A percentile compares a stretch with the other conserved stretches of the same genome.
Conservation (phyloP, 2,113 vertebrate species). For the Rousettus leschenaultii region DNA sequence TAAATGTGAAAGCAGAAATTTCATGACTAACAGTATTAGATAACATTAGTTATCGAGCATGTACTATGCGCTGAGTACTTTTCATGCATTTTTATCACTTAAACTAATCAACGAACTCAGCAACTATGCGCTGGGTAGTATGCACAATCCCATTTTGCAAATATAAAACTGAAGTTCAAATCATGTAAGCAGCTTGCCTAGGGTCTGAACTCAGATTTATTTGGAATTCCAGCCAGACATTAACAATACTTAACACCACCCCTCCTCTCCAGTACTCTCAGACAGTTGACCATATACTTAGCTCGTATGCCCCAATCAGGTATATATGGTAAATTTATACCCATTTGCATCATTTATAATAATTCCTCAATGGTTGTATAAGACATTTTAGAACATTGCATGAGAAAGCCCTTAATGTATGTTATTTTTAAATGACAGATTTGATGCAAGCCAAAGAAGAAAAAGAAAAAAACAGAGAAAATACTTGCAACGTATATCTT, state of each 20-base stretch:
- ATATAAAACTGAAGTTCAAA: background rate
- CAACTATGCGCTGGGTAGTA: background rate
- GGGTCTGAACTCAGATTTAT: background rate
- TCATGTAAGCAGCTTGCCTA: background rate
- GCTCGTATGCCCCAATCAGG: background rate
- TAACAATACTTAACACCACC: background rate
- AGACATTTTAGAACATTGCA: background rate
- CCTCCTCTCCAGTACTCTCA: background rate
- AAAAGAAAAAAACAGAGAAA: background rate
- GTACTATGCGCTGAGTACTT: background rate
- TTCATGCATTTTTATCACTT: background rate
- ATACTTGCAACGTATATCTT: background rate
- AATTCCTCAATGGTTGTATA: background rate
- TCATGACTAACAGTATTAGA: background rate
- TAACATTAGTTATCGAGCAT: background rate
- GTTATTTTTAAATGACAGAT: background rate
- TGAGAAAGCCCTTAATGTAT: background rate
- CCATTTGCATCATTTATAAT: background rate
- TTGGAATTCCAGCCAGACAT: background rate
- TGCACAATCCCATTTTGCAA: background rate
- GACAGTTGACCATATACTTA: background rate
- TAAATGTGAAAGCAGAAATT: background rate
- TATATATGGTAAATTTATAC: background rate
- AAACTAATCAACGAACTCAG: background rate
- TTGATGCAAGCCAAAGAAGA: background rate